Evolutionary conservation across 2,797 vertebrate species (phyloP), one percentile per base, ranked within the genome.

Genomic region (Acipenser ruthenus): DNA sequence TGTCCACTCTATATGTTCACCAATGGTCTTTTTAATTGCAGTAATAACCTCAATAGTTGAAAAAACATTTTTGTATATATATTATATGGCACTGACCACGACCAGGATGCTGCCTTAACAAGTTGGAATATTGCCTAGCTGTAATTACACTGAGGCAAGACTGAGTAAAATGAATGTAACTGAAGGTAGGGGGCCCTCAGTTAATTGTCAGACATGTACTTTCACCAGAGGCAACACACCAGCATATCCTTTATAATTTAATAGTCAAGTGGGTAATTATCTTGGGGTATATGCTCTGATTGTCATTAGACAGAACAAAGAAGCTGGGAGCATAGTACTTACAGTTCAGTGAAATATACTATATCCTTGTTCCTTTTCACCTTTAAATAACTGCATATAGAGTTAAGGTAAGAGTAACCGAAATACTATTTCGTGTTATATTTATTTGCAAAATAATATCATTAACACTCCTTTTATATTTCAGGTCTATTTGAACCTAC

Each of bases 281-380:
- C 52, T 55, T 55, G 52, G n/a, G 66, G 60, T 62, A 18, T 52
- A 12, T 53, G 59, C 50, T 62, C 59, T 50, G 60, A 67, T 52
- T 51, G 66, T 67, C 49, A 67, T 60, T 59, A 60, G 51, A 50
- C 66, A 50, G 51, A 60, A 60, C 51, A 67, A 60, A 62, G 66
- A 67, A 49, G 52, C 52, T 55, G 9, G 9, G n/a, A 55, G n/a
- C n/a, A n/a, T 6, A n/a, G 9, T 55, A n/a, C 52, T 10, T 55
- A 55, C n/a, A 55, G 52, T 55, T 55, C 50, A 67, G 50, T 55
- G 59, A 13, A 59, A 62, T 61, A 67, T 67, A 48, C 49, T 18
- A 37, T 4, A 37, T 37, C 23, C 23, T 37, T 37, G 23, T 37
- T 37, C 23, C 23, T 37, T 37, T 37, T 37, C 23, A 37, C 23